Percentiles rank a stretch among this genome's conserved stretches.
Conservation (phyloP, 2,797 vertebrate species). For the Molossus alvarezi region DNA sequence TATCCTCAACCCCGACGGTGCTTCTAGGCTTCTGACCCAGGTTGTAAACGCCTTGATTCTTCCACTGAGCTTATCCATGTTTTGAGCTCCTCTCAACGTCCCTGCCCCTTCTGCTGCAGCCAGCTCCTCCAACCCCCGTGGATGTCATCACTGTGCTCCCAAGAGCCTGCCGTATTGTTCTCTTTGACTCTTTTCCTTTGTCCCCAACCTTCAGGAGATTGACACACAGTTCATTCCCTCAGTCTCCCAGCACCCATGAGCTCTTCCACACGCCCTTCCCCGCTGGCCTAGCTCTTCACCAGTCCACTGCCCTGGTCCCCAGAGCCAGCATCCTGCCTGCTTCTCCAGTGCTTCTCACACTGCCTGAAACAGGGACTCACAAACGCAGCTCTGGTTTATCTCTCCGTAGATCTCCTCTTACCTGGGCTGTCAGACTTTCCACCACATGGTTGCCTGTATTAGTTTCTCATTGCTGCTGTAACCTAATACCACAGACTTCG, state of each 20-base stretch:
- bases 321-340: background rate
- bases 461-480: background rate
- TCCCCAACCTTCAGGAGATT: background rate
- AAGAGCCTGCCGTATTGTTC: too few species aligned
- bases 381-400: background rate
- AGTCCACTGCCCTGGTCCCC: rapidly evolving
- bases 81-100: background rate
- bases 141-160: background rate
- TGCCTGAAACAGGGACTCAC: background rate
- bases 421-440: background rate
- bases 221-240: rapidly evolving
- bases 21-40: background rate
- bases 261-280: rapidly evolving
- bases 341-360: background rate
- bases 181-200: background rate
- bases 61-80: background rate
- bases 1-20: background rate
- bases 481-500: too few species aligned
- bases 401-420: background rate
- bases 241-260: too few species aligned
- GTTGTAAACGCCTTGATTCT: background rate
- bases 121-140: background rate
- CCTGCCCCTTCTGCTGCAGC: background rate
- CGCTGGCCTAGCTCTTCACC: too few species aligned
- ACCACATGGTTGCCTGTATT: background rate